Conservation (phyloP, 23 tunicate genomes). For the Aplidium turbinatum region DNA sequence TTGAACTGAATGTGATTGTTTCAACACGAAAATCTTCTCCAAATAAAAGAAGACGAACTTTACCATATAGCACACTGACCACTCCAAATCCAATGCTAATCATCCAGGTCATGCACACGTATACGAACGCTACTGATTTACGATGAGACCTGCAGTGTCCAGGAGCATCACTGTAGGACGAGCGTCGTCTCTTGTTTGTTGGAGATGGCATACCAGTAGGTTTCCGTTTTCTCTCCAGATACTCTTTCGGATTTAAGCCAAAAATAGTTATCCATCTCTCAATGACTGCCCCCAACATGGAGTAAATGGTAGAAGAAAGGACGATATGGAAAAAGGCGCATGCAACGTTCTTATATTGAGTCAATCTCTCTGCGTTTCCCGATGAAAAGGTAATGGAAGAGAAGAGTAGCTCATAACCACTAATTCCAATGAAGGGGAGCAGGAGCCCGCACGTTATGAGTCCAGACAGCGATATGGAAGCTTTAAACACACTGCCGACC, state of each 20-base stretch:
- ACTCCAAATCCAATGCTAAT: conserved; percentile 27
- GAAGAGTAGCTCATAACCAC: conserved; percentile 32
- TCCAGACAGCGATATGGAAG: conserved; percentile 27
- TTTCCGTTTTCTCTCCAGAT: conserved; percentile 8
- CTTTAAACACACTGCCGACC: conserved; percentile 36
- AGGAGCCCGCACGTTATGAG: conserved; percentile 34
- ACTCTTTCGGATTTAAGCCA: conserved; percentile 26
- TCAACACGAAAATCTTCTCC: conserved; percentile 15
- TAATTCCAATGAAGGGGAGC: conserved; percentile 23
- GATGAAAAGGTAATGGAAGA: not conserved
- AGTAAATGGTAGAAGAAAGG: conserved; percentile 25
- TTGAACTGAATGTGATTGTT: not conserved
- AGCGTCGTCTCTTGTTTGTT: not conserved
- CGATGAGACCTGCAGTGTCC: not conserved
- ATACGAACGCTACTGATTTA: not conserved
- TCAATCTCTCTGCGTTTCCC: not conserved
- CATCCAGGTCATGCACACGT: conserved; percentile 17
- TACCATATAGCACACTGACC: conserved; percentile 20
- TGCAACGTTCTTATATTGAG: conserved; percentile 6
- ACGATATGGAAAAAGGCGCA: conserved; percentile 33
- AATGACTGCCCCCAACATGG: conserved; percentile 46
- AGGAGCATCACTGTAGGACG: not conserved
- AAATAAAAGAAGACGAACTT: conserved; percentile 28
- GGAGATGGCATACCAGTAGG: not conserved
- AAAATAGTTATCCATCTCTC: conserved; percentile 40